Percentiles rank a stretch among this genome's conserved stretches.
These are phyloP conservation scores for Diglossa cyanea DNA, from an alignment of 2,797 vertebrate genomes.

Conservation along the genomic window DNA sequence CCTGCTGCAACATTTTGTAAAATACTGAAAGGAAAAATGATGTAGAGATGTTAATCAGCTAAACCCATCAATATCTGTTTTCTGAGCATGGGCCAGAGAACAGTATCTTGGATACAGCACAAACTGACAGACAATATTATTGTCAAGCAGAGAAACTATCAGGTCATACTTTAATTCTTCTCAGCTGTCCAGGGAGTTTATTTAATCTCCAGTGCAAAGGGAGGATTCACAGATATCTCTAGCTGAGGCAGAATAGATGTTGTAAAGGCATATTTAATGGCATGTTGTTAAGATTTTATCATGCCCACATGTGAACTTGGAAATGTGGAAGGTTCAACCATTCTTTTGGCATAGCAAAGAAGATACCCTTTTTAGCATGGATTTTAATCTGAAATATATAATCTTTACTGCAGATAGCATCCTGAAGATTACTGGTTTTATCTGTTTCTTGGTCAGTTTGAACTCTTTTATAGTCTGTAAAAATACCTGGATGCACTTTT, in stretches of 20 bases:
- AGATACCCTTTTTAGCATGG: not conserved
- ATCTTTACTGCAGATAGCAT: slow-evolving; percentile 12
- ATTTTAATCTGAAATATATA: slow-evolving; percentile 21
- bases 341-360: not conserved
- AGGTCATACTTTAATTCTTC: slow-evolving; percentile 52
- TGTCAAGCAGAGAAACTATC: slow-evolving; percentile 31
- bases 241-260: not conserved
- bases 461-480: not conserved
- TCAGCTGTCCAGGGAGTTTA: slow-evolving; percentile 22
- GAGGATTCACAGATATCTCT: slow-evolving; percentile 26
- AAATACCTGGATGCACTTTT: not conserved
- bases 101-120: slow-evolving; percentile 57
- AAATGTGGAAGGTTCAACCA: not conserved
- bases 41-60: slow-evolving; percentile 49
- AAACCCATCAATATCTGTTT: slow-evolving; percentile 46
- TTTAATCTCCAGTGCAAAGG: slow-evolving; percentile 39
- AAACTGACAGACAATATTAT: slow-evolving; percentile 38
- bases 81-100: slow-evolving; percentile 42
- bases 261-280: slow-evolving; percentile 36
- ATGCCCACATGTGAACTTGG: not conserved
- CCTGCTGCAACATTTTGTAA: slow-evolving; percentile 31
- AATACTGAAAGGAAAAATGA: slow-evolving; percentile 33
- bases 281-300: slow-evolving; percentile 49
- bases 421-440: slow-evolving; percentile 26
- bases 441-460: slow-evolving; percentile 11